Conservation (phyloP, 2,113 vertebrate species). For the Bubo bubo region DNA sequence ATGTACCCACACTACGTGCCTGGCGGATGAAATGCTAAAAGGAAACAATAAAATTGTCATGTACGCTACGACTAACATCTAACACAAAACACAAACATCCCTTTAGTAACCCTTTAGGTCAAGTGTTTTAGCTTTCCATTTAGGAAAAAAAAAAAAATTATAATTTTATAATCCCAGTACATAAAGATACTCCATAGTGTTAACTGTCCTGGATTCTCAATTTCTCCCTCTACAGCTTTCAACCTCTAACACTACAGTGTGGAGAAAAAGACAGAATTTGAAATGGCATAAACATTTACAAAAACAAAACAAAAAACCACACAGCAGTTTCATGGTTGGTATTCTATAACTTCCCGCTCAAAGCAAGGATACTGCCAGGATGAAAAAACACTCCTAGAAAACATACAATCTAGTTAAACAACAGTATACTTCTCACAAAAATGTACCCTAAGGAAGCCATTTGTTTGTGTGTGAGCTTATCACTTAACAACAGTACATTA, state of each 20-base stretch:
- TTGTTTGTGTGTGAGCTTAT: background rate
- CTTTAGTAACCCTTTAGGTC: background rate
- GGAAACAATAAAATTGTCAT: background rate
- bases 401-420: constrained; percentile 1
- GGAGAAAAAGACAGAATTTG: background rate
- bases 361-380: background rate
- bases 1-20: background rate
- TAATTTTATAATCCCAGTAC: background rate
- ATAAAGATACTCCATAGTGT: background rate
- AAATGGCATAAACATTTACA: background rate
- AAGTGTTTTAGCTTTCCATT: background rate
- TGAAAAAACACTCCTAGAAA: background rate
- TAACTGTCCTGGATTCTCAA: background rate
- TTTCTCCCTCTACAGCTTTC: background rate
- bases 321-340: background rate
- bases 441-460: background rate
- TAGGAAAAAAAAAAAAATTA: background rate
- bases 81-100: background rate
- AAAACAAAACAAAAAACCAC: background rate
- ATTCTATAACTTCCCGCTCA: background rate
- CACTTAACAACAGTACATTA: constrained; percentile 12
- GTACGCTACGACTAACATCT: background rate
- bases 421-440: background rate
- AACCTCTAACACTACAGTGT: background rate
- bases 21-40: background rate